Base-by-base conservation (phyloP, 2,797 vertebrate species). In the Pangasius macronema region DNA sequence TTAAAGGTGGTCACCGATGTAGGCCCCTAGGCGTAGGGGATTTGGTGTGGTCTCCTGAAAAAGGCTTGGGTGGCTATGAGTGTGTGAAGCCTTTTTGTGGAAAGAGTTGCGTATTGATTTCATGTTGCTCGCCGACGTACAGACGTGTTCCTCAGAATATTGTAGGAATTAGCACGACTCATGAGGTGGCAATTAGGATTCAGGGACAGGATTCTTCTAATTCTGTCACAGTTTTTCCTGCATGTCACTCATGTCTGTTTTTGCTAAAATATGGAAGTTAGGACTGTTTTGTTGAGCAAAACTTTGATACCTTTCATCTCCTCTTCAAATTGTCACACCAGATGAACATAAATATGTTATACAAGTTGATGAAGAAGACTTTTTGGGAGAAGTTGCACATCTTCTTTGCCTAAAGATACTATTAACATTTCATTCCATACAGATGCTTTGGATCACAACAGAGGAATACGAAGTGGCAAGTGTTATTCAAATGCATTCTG, bases 401-500 rank as follows among this genome's bases (percentile, higher is more conserved):
- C 6, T 2, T 5, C 14, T 84, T 87, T 18, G 51, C n/a, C 16
- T 70, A 14, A 30, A 79, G 36, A 20, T 83, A 22, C 13, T 18
- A 42, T 46, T 72, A 57, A 70, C n/a, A 51, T 87, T 59, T 68
- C 24, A 16, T 59, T 33, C 49, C 27, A 3, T 49, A 36, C 82
- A 36, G 46, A 83, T 49, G 77, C 80, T 63, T 67, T 57, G 59
- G 91, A 92, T 91, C 93, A 91, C 84, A 88, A 51, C 51, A 89
- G 92, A 94, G 90, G 90, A 93, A 30, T 42, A 27, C 65, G 18
- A 76, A 33, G 92, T 90, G 85, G 91, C 90, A 94, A 93, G 81
- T 83, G 81, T 94, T 95, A 95, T 96, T 96, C 92, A 94, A 94
- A 95, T 95, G 83, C 92, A 94, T 94, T 95, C 93, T 90, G 86